Evolutionary conservation across 2,113 vertebrate genomes (phyloP), one percentile per base, ranked within the genome.

Genomic region (Glaucidium brasilianum): DNA sequence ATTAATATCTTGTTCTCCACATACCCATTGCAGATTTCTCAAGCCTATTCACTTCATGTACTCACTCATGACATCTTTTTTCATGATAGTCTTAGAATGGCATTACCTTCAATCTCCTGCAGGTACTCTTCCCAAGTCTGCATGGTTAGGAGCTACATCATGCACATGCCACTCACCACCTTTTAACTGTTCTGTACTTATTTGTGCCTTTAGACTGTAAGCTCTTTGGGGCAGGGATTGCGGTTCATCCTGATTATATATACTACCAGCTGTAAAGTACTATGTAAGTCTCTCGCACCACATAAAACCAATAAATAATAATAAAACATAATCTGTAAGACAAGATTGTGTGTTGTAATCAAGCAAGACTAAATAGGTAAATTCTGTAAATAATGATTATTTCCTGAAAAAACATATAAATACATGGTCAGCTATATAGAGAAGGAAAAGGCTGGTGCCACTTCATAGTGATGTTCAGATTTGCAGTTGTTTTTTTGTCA

Each of bases 121-220:
- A 81, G 80, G 72, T 41, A 52, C 15, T 77, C 2, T 72, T 94
- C 92, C 66, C 53, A 64, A 3, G 26, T 78, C 83, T 59, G 35
- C 50, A 30, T 62, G 32, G 37, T 59, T 59, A 73, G 58, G 52
- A 92, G 59, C 26, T 45, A 47, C 21, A 85, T n/a, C n/a, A 45
- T 63, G 39, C 67, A 92, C 34, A 18, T 45, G n/a, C 41, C 81
- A 50, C 68, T 43, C 32, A 26, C 47, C 72, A 64, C 19, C 14
- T 91, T 79, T 92, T 39, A 76, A 60, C 41, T 43, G 34, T 69
- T 90, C 82, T 69, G 67, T 85, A 88, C 63, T 85, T 62, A 73
- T 50, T 87, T 90, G 67, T 88, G 62, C 90, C 94, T 95, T 94
- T 97, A 97, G 96, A 97, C 69, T 97, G 96, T 97, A 94, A 97